Evolutionary conservation across 2,888 invertebrate species (phyloP).

Genomic region (Pocota personata): DNA sequence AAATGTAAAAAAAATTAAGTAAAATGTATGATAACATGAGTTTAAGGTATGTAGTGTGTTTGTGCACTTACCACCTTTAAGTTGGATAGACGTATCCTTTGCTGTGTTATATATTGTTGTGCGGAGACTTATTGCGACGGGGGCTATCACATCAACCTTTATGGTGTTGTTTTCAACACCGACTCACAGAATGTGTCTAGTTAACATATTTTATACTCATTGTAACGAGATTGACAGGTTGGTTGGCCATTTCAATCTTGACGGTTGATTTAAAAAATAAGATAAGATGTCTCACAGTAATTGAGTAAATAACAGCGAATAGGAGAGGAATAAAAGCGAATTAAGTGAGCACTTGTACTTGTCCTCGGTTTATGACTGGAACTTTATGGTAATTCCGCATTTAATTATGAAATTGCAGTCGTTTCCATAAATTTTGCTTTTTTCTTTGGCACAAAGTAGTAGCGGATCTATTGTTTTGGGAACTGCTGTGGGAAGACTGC

Average conservation of each 20-base stretch:
- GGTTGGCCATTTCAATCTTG: neutral
- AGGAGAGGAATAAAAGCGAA: neutral
- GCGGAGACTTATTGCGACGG: neutral
- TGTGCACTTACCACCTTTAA: neutral
- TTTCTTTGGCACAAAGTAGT: no score
- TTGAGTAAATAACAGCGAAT: neutral
- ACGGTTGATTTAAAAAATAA: neutral
- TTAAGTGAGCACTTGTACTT: no score
- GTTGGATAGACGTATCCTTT: conserved; percentile 6
- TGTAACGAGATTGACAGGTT: neutral
- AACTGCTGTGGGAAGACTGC: no score
- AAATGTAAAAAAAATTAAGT: conserved; percentile 8
- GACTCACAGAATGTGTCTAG: neutral
- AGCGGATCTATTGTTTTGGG: no score
- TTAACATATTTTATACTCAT: conserved; percentile 21
- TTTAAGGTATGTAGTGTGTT: neutral
- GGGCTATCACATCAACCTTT: conserved; percentile 25
- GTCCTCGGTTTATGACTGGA: no score
- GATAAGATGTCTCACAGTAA: neutral
- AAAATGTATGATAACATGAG: neutral
- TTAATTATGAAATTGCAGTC: no score
- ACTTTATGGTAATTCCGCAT: neutral
- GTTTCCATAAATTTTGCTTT: no score
- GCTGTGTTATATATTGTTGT: neutral
- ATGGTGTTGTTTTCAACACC: conserved; percentile 32